Percentiles rank a stretch among this genome's conserved stretches.
Conservation (phyloP, 2,797 vertebrate genomes). For the Bradypodion ventrale region DNA sequence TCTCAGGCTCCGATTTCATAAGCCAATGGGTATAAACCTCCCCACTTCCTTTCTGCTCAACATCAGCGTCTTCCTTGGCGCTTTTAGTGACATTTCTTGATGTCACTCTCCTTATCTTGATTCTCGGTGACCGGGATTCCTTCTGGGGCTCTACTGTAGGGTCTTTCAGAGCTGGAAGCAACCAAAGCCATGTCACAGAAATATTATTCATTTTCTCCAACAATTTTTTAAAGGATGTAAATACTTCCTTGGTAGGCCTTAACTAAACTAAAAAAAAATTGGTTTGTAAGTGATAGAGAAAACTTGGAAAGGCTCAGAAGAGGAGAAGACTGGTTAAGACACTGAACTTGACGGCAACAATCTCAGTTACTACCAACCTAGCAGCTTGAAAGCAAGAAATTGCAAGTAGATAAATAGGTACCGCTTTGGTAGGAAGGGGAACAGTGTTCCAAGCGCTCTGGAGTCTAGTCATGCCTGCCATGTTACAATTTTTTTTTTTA, state of each 20-base stretch:
- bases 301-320: too few relatives aligned
- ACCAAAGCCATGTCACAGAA: not conserved
- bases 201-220: not conserved
- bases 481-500: too few relatives aligned
- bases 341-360: too few relatives aligned
- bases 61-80: conserved; percentile 57
- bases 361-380: too few relatives aligned
- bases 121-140: conserved; percentile 38
- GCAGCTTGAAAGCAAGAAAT: too few relatives aligned
- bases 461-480: too few relatives aligned
- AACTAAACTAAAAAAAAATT: not conserved
- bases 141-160: conserved; percentile 44
- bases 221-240: too few relatives aligned
- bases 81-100: conserved; percentile 60
- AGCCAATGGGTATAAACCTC: conserved; percentile 81
- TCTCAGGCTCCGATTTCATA: conserved; percentile 98
- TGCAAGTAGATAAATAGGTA: too few relatives aligned
- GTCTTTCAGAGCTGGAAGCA: conserved; percentile 65
- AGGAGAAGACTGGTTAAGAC: too few relatives aligned
- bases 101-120: conserved; percentile 34
- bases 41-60: conserved; percentile 52
- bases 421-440: too few relatives aligned
- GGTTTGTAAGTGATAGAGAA: not conserved
- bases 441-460: too few relatives aligned
- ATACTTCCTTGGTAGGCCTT: not conserved